These are phyloP conservation scores for Pachycephus smyrnensis DNA, from an alignment of 2,888 invertebrate genomes.

Conservation along the genomic window DNA sequence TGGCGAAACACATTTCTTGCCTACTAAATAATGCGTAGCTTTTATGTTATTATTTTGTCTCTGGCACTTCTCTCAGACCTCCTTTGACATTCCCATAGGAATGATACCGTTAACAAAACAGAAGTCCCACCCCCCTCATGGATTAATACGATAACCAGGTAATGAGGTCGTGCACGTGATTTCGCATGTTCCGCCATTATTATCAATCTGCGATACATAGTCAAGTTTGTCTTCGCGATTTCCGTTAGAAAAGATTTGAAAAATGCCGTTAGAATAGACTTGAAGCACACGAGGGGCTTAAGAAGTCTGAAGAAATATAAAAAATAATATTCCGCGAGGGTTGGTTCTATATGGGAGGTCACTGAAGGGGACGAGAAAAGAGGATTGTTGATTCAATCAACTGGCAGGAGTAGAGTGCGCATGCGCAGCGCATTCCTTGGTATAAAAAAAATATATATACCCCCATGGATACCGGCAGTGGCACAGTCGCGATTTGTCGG, in stretches of 20 bases:
- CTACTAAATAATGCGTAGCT: neutral
- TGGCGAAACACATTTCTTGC: neutral
- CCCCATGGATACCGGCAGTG: neutral
- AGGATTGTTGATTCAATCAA: conserved; percentile 44
- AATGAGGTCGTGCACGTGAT: neutral
- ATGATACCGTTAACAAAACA: neutral
- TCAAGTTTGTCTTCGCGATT: neutral
- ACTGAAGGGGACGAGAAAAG: conserved; percentile 8
- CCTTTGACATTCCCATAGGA: neutral
- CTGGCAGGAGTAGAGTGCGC: conserved; percentile 33
- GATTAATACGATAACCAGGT: neutral
- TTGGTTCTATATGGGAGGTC: neutral
- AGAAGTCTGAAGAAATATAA: neutral
- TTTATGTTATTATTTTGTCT: neutral
- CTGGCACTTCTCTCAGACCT: too few species aligned
- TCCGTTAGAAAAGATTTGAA: neutral
- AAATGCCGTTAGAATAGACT: neutral
- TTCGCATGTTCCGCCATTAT: neutral
- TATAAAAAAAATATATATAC: neutral
- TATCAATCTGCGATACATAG: neutral
- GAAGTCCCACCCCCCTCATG: too few species aligned
- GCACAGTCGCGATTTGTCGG: neutral
- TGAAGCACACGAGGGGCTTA: neutral
- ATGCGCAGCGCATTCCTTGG: conserved; percentile 35
- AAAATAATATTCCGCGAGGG: neutral